Evolutionary conservation across 2,888 invertebrate genomes (phyloP), one percentile per base, ranked within the genome.

Genomic region (Melinopterus prodromus): DNA sequence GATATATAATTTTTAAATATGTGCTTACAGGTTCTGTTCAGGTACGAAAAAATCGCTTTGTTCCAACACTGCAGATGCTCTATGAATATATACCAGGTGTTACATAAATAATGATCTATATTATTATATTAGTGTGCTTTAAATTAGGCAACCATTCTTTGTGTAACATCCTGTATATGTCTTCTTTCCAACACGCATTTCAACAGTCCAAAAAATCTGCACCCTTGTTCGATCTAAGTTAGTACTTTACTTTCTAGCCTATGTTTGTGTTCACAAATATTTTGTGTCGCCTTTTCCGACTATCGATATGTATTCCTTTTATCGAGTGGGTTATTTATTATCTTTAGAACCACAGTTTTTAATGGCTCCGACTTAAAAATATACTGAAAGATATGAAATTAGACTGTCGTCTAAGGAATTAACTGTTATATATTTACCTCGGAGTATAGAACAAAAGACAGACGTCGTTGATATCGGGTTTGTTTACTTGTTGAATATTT

Each of bases 41-140:
- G 53, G 53, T 53, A 53, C 53, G 53, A 53, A 53, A 38, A 53
- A 53, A 53, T 53, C 53, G 53, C 53, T 53, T 53, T 53, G 53
- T 26, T 26, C 3, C 26, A 3, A 26, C 26, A 26, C 26, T 26
- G 26, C 26, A 26, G 26, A 26, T 26, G 26, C 26, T 26, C 26
- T 26, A 26, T 26, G 26, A 26, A 26, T 26, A 26, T 26, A 26
- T 26, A 26, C 26, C 26, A 26, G 26, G 26, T 26, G 26, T 26
- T 26, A 26, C 26, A 26, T 26, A 26, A 26, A 26, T 26, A 26
- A 26, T 26, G 26, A 26, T 26, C 26, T 26, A 26, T 26, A 1
- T 26, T 26, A 26, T 26, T 26, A 26, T 26, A 26, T 26, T 3
- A 26, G 1, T 26, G 26, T 26, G 26, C 26, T 26, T 26, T 26